Evolutionary conservation across 2,888 invertebrate species (phyloP), one percentile per base, ranked within the genome.

Genomic region (Ganaspis brasiliensis): DNA sequence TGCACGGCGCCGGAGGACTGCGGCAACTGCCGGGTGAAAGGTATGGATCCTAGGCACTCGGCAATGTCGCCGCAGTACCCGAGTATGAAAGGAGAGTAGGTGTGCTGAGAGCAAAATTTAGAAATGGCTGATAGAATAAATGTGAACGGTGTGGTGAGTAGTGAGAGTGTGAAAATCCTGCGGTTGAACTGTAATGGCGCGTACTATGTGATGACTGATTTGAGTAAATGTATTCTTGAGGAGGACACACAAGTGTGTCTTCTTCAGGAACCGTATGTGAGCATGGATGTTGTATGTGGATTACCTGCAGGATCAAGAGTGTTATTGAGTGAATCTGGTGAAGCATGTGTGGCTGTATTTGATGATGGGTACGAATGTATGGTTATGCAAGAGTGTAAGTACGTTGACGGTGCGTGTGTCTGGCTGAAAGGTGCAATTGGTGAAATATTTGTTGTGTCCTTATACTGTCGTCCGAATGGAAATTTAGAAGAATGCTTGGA

Each of bases 381-480:
- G 45, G 12, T n/a, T 1, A 31, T 78, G 24, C 5, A 57, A 0
- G 24, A 55, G 0, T 49, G 35, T 2, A 12, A 12, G 0, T 40
- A 57, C 26, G 71, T 75, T 14, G 21, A 73, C 19, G 74, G 77
- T n/a, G 49, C 59, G 45, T 19, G 76, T 72, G 76, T 78, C 10
- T 75, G 76, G 73, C 6, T 80, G 40, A 70, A 74, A 21, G 78
- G 73, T 8, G n/a, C 3, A 8, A 21, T 49, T 10, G 74, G 76
- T 4, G 77, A 63, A 12, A 37, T 75, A 19, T 81, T 63, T n/a
- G 31, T 80, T 2, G 75, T 56, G 1, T 77, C 79, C 0, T 16
- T 83, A 5, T 81, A 83, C 35, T 80, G 78, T n/a, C 61, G 63
- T 63, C 73, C 40, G 24, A 45, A 74, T 10, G 35, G 35, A 5